Conservation (phyloP, 2,797 vertebrate genomes). For the Bradypodion pumilum region DNA sequence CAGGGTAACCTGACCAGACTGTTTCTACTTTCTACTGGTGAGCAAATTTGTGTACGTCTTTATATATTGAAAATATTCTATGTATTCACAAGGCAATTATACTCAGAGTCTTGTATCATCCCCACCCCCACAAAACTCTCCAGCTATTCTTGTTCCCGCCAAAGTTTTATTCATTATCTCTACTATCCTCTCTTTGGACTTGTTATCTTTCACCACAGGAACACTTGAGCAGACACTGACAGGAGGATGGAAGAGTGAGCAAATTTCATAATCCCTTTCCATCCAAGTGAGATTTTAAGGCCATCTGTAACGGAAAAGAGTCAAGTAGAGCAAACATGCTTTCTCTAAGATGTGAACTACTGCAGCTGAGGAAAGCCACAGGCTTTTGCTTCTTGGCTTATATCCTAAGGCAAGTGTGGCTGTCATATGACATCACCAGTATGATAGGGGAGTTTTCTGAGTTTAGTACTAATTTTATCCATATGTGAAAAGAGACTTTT, state of each 20-base stretch:
- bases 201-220: slow-evolving; percentile 31
- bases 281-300: slow-evolving; percentile 34
- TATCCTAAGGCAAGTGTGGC: not conserved
- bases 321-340: slow-evolving; percentile 26
- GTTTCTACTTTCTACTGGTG: not conserved
- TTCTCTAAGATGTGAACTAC: not conserved
- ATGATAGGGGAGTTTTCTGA: not conserved
- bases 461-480: slow-evolving; percentile 21
- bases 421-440: slow-evolving; percentile 29
- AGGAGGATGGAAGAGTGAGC: slow-evolving; percentile 4
- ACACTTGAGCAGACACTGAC: not conserved
- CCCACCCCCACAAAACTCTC: not conserved
- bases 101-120: not conserved
- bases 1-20: too few relatives aligned
- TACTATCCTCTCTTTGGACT: not conserved
- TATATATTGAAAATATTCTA: not conserved
- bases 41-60: not conserved
- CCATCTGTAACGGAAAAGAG: slow-evolving; percentile 22
- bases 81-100: not conserved
- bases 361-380: not conserved
- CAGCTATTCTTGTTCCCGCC: slow-evolving; percentile 32
- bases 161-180: slow-evolving; percentile 27
- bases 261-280: slow-evolving; percentile 30
- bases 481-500: not conserved
- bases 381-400: not conserved